Conservation (phyloP, 1,140 invertebrate genomes). For the Sesamia nonagrioides region DNA sequence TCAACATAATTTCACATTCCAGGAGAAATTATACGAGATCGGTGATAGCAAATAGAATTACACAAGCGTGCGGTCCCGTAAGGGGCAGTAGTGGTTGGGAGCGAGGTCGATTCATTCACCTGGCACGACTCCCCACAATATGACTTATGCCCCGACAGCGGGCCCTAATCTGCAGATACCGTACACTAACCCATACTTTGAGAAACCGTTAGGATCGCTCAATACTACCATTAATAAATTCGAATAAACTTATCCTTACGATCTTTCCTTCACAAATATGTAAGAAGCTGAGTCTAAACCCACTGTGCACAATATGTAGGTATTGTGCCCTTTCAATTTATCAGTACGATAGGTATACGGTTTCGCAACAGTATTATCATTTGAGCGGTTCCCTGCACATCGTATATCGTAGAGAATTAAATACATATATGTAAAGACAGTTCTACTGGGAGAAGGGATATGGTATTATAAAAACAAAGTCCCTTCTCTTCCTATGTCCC, state of each 20-base stretch:
- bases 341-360: neutral
- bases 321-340: neutral
- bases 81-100: constrained; percentile 42
- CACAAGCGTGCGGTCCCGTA: constrained; percentile 22
- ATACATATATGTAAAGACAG: neutral
- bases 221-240: constrained; percentile 27
- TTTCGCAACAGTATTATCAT: constrained; percentile 6
- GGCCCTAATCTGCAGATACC: constrained; percentile 53
- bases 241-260: constrained; percentile 10
- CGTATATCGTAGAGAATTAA: neutral
- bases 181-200: constrained; percentile 55
- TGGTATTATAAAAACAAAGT: no score
- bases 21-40: neutral
- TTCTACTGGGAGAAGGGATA: neutral
- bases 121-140: constrained; percentile 50
- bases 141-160: constrained; percentile 46
- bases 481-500: no score
- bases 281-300: neutral
- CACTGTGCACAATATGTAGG: neutral
- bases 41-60: neutral
- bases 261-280: neutral
- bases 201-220: constrained; percentile 50
- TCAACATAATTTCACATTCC: neutral
- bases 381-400: neutral
- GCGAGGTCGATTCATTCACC: constrained; percentile 61